phyloP scores from a whole-genome alignment of 2,113 vertebrate species.

The Cavia porcellus region DNA sequence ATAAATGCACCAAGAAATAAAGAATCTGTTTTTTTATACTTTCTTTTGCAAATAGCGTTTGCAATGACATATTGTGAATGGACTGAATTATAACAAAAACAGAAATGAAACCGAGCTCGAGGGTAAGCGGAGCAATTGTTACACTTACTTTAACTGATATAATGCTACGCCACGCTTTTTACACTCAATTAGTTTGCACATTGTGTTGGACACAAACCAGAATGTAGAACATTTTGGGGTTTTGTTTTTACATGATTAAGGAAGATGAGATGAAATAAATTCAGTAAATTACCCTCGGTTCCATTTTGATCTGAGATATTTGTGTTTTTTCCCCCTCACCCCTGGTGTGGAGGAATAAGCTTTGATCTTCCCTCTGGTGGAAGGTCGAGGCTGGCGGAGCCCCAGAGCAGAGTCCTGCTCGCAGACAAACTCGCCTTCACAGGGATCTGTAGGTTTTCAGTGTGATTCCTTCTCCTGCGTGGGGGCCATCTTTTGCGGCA shows the following conservation, averaged over 20 bases:
- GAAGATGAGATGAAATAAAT: slow-evolving; percentile 77
- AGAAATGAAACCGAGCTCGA: slow-evolving; percentile 88
- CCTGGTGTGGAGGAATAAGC: not conserved
- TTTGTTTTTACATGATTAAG: slow-evolving; percentile 81
- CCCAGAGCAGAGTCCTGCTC: not conserved
- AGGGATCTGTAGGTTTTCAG: not conserved
- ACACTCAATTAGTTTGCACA: slow-evolving; percentile 93
- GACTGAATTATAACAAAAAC: slow-evolving; percentile 83
- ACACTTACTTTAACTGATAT: slow-evolving; percentile 90
- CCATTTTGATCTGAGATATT: not conserved
- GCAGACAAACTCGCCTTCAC: not conserved
- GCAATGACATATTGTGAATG: slow-evolving; percentile 85
- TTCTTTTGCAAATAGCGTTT: slow-evolving; percentile 81
- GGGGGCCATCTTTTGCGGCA: not conserved
- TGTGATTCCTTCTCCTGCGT: not conserved
- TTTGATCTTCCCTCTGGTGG: not conserved
- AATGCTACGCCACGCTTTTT: slow-evolving; percentile 91
- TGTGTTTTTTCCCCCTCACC: not conserved
- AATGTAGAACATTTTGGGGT: slow-evolving; percentile 65
- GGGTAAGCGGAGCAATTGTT: slow-evolving; percentile 90
- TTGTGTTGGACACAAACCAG: slow-evolving; percentile 80
- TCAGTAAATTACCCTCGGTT: slow-evolving; percentile 61
- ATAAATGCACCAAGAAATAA: slow-evolving; percentile 84
- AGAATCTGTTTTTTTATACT: slow-evolving; percentile 83
- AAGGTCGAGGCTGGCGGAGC: not conserved